Percentiles rank a stretch among this genome's conserved stretches.
phyloP scores from a whole-genome alignment of 2,113 vertebrate species.

The Gymnorhina tibicen region DNA sequence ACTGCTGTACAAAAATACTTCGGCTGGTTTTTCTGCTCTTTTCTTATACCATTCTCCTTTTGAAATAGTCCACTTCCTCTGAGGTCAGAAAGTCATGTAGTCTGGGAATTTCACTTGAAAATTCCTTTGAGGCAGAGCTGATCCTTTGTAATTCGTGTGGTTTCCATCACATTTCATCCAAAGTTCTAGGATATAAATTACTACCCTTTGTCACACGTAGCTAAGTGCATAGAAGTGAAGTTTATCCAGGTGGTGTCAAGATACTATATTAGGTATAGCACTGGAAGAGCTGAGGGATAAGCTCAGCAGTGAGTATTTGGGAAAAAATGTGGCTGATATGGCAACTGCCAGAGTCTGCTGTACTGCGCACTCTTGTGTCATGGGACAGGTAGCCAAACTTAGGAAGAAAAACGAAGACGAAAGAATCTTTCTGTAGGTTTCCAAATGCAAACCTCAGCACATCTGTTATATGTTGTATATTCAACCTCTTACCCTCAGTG shows the following conservation, averaged over 20 bases:
- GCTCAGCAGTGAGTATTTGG: not conserved
- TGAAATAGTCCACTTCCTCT: not conserved
- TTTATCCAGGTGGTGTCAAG: slow-evolving; percentile 27
- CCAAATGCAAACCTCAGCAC: not conserved
- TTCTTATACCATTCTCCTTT: not conserved
- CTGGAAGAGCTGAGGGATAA: not conserved
- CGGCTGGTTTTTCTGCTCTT: not conserved
- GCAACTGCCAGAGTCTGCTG: not conserved
- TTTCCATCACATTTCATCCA: slow-evolving; percentile 35
- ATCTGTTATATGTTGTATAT: not conserved
- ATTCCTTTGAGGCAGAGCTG: slow-evolving; percentile 31
- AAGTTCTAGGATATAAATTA: slow-evolving; percentile 15
- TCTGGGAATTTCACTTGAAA: slow-evolving; percentile 52
- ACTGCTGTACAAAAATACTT: not conserved
- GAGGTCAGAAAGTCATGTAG: slow-evolving; percentile 46
- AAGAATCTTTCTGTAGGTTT: not conserved
- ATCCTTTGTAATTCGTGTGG: slow-evolving; percentile 20
- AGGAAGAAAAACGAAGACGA: not conserved
- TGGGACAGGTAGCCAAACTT: not conserved
- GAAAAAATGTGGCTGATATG: not conserved
- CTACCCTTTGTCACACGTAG: not conserved
- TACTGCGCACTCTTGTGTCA: not conserved
- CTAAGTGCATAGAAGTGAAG: not conserved
- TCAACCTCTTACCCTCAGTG: not conserved
- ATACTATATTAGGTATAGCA: not conserved